phyloP scores from a whole-genome alignment of 2,113 vertebrate species.

The Thinocorus orbignyianus region DNA sequence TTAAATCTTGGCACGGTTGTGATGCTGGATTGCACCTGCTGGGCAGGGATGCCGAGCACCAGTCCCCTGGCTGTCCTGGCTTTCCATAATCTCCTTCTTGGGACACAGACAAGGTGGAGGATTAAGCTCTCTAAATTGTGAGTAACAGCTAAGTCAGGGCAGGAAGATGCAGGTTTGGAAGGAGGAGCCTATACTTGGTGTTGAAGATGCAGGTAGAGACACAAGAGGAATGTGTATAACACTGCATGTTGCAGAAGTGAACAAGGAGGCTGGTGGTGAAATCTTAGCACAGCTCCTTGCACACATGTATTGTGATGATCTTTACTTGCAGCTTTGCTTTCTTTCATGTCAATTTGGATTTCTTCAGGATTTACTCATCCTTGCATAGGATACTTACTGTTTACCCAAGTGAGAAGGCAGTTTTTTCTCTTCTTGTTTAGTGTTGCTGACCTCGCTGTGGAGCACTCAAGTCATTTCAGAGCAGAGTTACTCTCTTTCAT shows the following conservation, averaged over 20 bases:
- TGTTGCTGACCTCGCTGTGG: neutral
- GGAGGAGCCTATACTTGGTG: neutral
- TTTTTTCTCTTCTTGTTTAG: neutral
- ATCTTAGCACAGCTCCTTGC: neutral
- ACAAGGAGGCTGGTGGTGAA: neutral
- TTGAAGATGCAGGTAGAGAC: neutral
- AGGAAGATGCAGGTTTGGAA: neutral
- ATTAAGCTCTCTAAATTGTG: neutral
- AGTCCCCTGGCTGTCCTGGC: neutral
- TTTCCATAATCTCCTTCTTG: neutral
- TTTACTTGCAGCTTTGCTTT: neutral
- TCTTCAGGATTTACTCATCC: neutral
- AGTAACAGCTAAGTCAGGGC: neutral
- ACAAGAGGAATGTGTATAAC: neutral
- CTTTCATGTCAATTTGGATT: neutral
- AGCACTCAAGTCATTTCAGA: neutral
- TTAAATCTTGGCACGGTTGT: neutral
- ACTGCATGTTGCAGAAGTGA: neutral
- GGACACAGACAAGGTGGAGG: neutral
- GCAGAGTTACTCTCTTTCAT: neutral
- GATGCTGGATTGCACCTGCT: accelerated
- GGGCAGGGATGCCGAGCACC: accelerated
- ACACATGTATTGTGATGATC: neutral
- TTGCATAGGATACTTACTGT: neutral
- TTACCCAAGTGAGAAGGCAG: neutral